Conservation (phyloP, 2,888 invertebrate species). For the Actias luna region DNA sequence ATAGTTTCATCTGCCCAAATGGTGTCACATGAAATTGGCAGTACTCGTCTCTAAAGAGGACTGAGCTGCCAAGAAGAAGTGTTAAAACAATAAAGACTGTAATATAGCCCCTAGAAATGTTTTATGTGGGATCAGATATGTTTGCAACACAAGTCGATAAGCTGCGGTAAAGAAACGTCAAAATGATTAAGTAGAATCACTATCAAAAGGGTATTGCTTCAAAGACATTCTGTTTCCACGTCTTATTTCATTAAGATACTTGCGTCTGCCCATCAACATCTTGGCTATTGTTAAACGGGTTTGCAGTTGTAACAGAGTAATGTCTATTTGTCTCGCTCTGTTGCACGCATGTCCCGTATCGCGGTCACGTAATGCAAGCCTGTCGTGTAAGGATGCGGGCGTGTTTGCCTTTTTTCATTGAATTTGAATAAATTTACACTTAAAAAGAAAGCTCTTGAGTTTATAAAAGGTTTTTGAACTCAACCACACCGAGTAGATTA, state of each 20-base stretch:
- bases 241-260: slow-evolving; percentile 10
- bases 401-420: slow-evolving; percentile 58
- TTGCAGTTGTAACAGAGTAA: slow-evolving; percentile 26
- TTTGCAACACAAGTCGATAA: no score
- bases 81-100: no score
- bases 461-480: slow-evolving; percentile 61
- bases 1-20: no score
- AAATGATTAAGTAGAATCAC: neutral
- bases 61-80: no score
- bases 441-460: slow-evolving; percentile 60
- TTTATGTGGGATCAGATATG: no score
- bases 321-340: slow-evolving; percentile 31
- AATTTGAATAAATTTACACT: slow-evolving; percentile 80
- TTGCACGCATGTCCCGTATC: slow-evolving; percentile 18
- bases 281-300: slow-evolving; percentile 20
- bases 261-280: slow-evolving; percentile 16
- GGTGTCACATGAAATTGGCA: no score
- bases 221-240: neutral
- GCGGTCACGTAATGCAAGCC: slow-evolving; percentile 33
- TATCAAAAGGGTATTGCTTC: neutral
- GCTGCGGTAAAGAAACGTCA: neutral
- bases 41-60: no score
- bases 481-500: slow-evolving; percentile 33
- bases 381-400: slow-evolving; percentile 62
- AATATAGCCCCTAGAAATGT: no score